phyloP scores from a whole-genome alignment of 2,888 invertebrate species.

The Hypena proboscidalis region DNA sequence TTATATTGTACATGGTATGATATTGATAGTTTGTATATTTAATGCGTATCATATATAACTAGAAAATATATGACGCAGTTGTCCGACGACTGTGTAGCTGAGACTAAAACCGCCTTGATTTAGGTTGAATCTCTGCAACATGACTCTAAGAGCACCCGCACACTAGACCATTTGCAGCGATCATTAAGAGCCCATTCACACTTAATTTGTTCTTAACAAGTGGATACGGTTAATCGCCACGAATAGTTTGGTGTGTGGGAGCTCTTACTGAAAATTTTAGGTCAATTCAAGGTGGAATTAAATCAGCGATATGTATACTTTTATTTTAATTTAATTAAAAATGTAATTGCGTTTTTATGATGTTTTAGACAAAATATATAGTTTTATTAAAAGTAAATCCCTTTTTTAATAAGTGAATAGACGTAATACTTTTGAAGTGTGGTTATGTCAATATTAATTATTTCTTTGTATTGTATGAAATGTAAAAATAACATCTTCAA shows the following conservation, averaged over 20 bases:
- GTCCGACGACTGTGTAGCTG: slow-evolving; percentile 40
- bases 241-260: too few species aligned
- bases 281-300: slow-evolving; percentile 14
- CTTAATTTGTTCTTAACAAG: too few species aligned
- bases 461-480: slow-evolving; percentile 57
- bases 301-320: slow-evolving; percentile 12
- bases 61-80: slow-evolving; percentile 32
- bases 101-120: slow-evolving; percentile 9
- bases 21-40: slow-evolving; percentile 32
- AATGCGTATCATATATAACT: slow-evolving; percentile 41
- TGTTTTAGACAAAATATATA: slow-evolving; percentile 5
- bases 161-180: too few species aligned
- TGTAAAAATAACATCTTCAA: slow-evolving; percentile 57
- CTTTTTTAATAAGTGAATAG: slow-evolving; percentile 18
- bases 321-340: slow-evolving; percentile 9
- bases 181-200: too few species aligned
- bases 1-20: slow-evolving; percentile 42
- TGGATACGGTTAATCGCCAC: too few species aligned
- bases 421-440: slow-evolving; percentile 24
- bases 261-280: background rate
- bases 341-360: slow-evolving; percentile 3
- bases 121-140: too few species aligned
- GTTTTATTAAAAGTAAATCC: slow-evolving; percentile 12
- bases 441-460: slow-evolving; percentile 29
- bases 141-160: too few species aligned